Evolutionary conservation across 2,888 invertebrate genomes (phyloP).

Genomic region (Scrobipalpa costella): DNA sequence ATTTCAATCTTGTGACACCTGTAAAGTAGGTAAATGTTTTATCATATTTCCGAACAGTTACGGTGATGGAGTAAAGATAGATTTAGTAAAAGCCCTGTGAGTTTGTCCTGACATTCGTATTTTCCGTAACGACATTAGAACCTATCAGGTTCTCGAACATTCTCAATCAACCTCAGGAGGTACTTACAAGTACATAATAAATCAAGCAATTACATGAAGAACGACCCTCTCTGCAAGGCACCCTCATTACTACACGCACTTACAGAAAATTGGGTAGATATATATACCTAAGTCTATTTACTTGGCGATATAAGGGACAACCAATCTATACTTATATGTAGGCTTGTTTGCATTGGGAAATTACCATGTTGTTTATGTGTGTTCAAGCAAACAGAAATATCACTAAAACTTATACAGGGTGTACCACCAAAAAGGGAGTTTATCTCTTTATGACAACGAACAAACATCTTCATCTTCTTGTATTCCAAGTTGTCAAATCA

Average conservation of each 20-base stretch:
- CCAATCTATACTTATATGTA: not conserved
- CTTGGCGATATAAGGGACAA: not conserved
- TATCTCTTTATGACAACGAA: too few relatives aligned
- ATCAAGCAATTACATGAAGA: constrained; percentile 20
- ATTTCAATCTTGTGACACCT: too few relatives aligned
- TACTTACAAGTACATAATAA: constrained; percentile 15
- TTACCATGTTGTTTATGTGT: not conserved
- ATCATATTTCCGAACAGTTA: too few relatives aligned
- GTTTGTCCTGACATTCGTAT: not conserved
- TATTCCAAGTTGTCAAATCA: too few relatives aligned
- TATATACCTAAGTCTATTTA: constrained; percentile 7
- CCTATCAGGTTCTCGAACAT: constrained; percentile 4
- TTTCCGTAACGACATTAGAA: constrained; percentile 3
- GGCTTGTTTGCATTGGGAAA: constrained; percentile 6
- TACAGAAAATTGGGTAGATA: constrained; percentile 17
- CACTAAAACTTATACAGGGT: not conserved
- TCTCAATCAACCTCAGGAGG: not conserved
- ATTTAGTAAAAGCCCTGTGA: not conserved
- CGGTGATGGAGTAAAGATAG: too few relatives aligned
- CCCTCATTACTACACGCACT: constrained; percentile 17
- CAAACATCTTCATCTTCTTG: too few relatives aligned
- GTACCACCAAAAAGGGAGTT: too few relatives aligned
- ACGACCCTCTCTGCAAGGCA: constrained; percentile 6
- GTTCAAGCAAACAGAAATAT: not conserved
- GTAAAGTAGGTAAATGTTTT: too few relatives aligned